Evolutionary conservation across 2,797 vertebrate species (phyloP), one percentile per base, ranked within the genome.

Genomic region (Alcedo quadribrachys): DNA sequence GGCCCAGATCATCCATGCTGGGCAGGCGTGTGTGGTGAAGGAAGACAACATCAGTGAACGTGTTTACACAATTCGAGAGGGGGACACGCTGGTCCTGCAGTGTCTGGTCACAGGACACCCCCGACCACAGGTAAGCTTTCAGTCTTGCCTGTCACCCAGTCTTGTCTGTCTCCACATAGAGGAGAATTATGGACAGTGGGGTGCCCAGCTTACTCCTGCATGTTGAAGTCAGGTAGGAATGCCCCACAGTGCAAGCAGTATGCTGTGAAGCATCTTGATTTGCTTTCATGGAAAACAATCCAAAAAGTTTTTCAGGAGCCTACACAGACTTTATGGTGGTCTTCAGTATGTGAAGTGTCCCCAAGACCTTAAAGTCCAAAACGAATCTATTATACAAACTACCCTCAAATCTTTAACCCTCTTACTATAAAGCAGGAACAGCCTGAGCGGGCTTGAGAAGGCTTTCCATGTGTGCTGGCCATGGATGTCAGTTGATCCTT

Each of bases 31-130:
- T 17, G 99, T 99, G 96, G 99, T 99, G 94, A 99, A 99, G 93
- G 99, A 99, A 93, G 99, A 99, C 96, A 99, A 99, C 97, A 98
- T 99, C 98, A 99, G 99, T 5, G 99, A 99, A 94, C 98, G 99
- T 0, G 99, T 99, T 96, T 99, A 99, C 97, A 99, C 99, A 71
- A 99, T 99, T 97, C 99, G 99, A 58, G 99, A 99, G 94, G 99
- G 99, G 51, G 98, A 99, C 97, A 99, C 98, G 0, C 96, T 99
- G 22, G 97, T 99, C 71, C 98, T 99, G 84, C 99, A 99, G 96
- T 99, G 99, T 92, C 98, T 99, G 67, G 98, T 99, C 80, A 99
- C 98, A 45, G 99, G 99, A 92, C 99, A 99, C 91, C 99, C 99
- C 37, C 98, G 98, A 62, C 99, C 99, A 91, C 99, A 99, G 98